phyloP scores from a whole-genome alignment of 2,888 invertebrate species.

The Pheosia tremula region DNA sequence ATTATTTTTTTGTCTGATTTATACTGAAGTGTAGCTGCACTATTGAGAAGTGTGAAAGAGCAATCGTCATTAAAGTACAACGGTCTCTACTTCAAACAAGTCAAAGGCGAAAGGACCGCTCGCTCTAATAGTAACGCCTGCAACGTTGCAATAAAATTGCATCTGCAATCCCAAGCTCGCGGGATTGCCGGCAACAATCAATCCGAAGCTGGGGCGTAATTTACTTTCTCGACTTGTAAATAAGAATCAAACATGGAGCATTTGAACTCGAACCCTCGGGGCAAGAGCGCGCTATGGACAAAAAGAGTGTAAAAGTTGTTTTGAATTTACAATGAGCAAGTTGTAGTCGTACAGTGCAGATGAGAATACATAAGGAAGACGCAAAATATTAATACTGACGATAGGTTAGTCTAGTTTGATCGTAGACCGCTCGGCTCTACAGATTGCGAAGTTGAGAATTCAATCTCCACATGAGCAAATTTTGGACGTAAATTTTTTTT shows the following conservation, averaged over 20 bases:
- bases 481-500: too few relatives aligned
- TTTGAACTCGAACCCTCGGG: conserved; percentile 32
- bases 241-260: conserved; percentile 57
- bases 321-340: conserved; percentile 24
- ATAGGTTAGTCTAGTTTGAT: too few relatives aligned
- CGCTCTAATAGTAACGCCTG: conserved; percentile 25
- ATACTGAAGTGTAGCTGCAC: too few relatives aligned
- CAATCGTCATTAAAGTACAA: too few relatives aligned
- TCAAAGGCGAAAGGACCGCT: conserved; percentile 10
- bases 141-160: conserved; percentile 60
- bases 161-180: conserved; percentile 59
- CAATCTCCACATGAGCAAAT: too few relatives aligned
- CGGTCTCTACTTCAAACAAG: not conserved
- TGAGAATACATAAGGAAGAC: not conserved
- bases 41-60: too few relatives aligned
- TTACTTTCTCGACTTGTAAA: conserved; percentile 74
- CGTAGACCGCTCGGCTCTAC: too few relatives aligned
- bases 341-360: not conserved
- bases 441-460: too few relatives aligned
- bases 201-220: conserved; percentile 65
- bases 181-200: conserved; percentile 66
- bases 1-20: too few relatives aligned
- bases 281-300: conserved; percentile 28
- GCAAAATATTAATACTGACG: not conserved
- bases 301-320: conserved; percentile 22